Percentiles rank a stretch among this genome's conserved stretches.
These are phyloP conservation scores for Drosophila percnosoma DNA, from an alignment of 2,888 invertebrate species.

Conservation along the genomic window DNA sequence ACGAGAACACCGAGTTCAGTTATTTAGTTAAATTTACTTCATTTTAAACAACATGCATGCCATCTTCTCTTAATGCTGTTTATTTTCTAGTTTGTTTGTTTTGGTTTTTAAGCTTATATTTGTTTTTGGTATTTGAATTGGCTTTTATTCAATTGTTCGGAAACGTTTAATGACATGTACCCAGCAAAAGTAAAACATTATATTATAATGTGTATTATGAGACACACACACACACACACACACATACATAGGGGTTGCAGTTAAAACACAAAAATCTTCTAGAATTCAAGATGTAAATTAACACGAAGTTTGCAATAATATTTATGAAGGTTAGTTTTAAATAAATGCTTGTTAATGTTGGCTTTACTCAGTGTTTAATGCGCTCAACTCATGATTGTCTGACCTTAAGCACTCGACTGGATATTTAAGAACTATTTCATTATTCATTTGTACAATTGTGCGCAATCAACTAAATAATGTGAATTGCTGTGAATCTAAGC, in stretches of 20 bases:
- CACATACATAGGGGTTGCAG: conserved; percentile 44
- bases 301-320: conserved; percentile 35
- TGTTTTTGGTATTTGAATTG: conserved; percentile 12
- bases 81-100: conserved; percentile 18
- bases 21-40: conserved; percentile 36
- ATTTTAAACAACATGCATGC: conserved; percentile 49
- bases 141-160: conserved; percentile 49
- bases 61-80: conserved; percentile 23
- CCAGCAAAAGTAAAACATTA: conserved; percentile 50
- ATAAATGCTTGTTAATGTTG: conserved; percentile 59
- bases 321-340: conserved; percentile 42
- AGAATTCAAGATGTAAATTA: conserved; percentile 35
- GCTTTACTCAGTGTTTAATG: conserved; percentile 37
- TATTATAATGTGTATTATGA: conserved; percentile 35
- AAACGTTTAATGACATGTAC: conserved; percentile 61
- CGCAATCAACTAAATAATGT: conserved; percentile 8
- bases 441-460: conserved; percentile 10
- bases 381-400: conserved; percentile 36
- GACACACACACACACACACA: conserved; percentile 35
- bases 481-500: background rate
- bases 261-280: conserved; percentile 39
- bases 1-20: conserved; percentile 38
- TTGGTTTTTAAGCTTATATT: conserved; percentile 28
- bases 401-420: background rate
- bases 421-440: conserved; percentile 10